These are phyloP conservation scores for Dione juno DNA, from an alignment of 2,888 invertebrate species.

Conservation along the genomic window DNA sequence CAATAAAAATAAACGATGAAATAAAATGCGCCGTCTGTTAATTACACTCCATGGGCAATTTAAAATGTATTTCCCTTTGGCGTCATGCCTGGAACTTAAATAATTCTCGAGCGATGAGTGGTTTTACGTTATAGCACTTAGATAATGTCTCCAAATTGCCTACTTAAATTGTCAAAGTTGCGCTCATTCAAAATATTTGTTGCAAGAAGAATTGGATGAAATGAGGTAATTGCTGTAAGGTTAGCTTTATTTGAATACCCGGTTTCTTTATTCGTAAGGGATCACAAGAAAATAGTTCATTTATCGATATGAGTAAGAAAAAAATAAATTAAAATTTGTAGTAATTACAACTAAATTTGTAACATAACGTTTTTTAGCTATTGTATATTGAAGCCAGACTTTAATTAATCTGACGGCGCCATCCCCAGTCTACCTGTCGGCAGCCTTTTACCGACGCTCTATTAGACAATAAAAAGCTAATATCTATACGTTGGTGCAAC, in stretches of 20 bases:
- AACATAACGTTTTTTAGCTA: constrained; percentile 4
- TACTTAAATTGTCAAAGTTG: constrained; percentile 4
- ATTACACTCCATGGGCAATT: constrained; percentile 52
- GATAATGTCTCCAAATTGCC: constrained; percentile 5
- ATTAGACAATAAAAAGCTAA: constrained; percentile 79
- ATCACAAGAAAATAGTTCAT: too few species aligned
- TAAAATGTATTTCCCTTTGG: constrained; percentile 39
- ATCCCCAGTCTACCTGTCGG: constrained; percentile 77
- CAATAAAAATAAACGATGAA: constrained; percentile 55
- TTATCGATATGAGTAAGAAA: too few species aligned
- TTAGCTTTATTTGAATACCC: not conserved
- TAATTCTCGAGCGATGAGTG: constrained; percentile 19
- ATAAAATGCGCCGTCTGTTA: constrained; percentile 55
- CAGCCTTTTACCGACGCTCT: constrained; percentile 74
- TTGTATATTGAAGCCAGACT: constrained; percentile 60
- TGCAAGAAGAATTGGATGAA: not conserved
- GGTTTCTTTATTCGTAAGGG: not conserved
- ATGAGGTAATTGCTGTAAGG: not conserved
- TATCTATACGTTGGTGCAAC: constrained; percentile 69
- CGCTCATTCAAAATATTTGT: too few species aligned
- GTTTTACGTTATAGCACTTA: constrained; percentile 9
- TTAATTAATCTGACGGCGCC: constrained; percentile 79
- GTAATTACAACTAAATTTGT: constrained; percentile 15
- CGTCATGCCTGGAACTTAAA: constrained; percentile 31
- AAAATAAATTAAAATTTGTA: not conserved